Conservation (phyloP, 2,888 invertebrate genomes). For the Agrilus cyanescens region DNA sequence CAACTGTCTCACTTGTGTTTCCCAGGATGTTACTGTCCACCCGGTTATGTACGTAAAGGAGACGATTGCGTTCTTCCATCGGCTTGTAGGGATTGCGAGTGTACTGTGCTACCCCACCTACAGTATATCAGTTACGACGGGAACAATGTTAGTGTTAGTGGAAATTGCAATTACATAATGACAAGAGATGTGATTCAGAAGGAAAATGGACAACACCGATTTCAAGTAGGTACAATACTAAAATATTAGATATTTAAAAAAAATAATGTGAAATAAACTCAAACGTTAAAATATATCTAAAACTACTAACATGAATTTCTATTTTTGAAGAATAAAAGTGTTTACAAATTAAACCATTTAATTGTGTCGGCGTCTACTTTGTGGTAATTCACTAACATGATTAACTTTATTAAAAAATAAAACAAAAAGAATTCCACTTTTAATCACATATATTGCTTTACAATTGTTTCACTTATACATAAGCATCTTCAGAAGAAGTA, state of each 20-base stretch:
- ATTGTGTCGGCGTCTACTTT: too few species aligned
- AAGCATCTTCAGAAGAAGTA: too few species aligned
- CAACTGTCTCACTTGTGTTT: constrained; percentile 55
- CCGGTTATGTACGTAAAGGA: constrained; percentile 55
- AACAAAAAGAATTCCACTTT: too few species aligned
- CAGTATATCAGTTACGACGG: constrained; percentile 77
- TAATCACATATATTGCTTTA: too few species aligned
- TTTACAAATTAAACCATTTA: too few species aligned
- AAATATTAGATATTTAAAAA: constrained; percentile 5
- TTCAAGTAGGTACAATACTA: constrained; percentile 31
- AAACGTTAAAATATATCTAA: too few species aligned
- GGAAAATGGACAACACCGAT: constrained; percentile 38
- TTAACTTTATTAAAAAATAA: too few species aligned
- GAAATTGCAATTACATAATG: constrained; percentile 75
- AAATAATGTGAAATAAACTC: too few species aligned
- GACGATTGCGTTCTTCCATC: constrained; percentile 56
- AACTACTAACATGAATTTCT: too few species aligned
- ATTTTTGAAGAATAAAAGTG: too few species aligned
- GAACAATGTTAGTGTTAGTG: constrained; percentile 64
- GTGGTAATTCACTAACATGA: too few species aligned
- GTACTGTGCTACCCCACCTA: constrained; percentile 61
- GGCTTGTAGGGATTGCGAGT: constrained; percentile 66
- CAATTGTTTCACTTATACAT: too few species aligned
- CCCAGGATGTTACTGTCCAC: constrained; percentile 77
- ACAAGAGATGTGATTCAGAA: constrained; percentile 47